Evolutionary conservation across 2,888 invertebrate species (phyloP), one percentile per base, ranked within the genome.

Genomic region (Tenthredo mesomela): DNA sequence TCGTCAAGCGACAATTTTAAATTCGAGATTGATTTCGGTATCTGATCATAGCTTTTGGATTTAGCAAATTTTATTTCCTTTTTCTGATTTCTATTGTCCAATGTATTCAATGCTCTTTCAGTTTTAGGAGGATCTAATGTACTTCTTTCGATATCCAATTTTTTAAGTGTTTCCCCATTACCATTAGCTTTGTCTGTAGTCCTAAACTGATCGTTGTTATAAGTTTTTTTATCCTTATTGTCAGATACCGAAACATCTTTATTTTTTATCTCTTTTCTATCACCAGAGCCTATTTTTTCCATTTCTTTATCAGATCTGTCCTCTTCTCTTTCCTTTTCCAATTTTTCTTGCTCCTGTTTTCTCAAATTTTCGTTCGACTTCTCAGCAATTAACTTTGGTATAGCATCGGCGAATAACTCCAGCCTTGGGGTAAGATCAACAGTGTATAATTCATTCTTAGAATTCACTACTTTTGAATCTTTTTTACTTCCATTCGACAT

Each of bases 301-400:
- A 40, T 54, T 25, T 9, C 54, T 82, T 70, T 82, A 61, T 47
- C 61, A 67, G 47, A 50, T 65, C 15, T 61, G 50, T 83, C 65
- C 73, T 5, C 29, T 6, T 80, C 84, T 86, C 58, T 25, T 71
- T 85, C 50, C 84, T 82, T 86, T 82, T 86, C 86, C 85, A 85
- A 86, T 25, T 80, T 84, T 65, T 87, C 86, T 78, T 86, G 87
- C 77, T 88, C 86, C 84, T 85, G 86, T 67, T 84, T 88, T 80
- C 85, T 84, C 67, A 77, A n/a, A 58, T 86, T 89, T 80, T 91
- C 92, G 21, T 84, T 89, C 0, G 91, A 88, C 80, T 90, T 93
- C 85, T 92, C 92, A 25, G 93, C 93, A 2, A 93, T 89, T 0
- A 93, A 86, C 87, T 92, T 93, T 0, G 93, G 93, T 85, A 93